A percentile compares a stretch with the other conserved stretches of the same genome.
phyloP scores from a whole-genome alignment of 2,113 vertebrate species.

The Accipiter cooperii region DNA sequence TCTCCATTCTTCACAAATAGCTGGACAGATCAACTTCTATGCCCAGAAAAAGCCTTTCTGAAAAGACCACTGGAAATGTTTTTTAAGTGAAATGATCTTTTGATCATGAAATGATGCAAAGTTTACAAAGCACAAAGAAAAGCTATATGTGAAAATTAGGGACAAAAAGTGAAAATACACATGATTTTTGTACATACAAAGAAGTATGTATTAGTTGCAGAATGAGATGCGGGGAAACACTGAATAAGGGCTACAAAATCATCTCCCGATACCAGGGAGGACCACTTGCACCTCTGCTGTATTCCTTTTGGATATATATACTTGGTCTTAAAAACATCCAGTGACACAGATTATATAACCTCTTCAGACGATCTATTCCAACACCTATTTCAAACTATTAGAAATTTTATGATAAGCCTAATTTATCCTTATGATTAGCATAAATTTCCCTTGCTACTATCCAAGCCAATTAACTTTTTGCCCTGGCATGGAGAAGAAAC shows the following conservation, averaged over 20 bases:
- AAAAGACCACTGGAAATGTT: neutral
- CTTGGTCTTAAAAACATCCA: neutral
- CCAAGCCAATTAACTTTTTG: neutral
- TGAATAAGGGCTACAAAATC: neutral
- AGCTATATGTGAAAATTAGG: neutral
- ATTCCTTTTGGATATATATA: neutral
- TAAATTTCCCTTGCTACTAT: neutral
- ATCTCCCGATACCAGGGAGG: neutral
- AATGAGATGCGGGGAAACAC: neutral
- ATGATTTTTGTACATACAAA: rapidly evolving
- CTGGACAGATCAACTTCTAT: neutral
- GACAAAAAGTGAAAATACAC: neutral
- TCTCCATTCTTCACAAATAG: neutral
- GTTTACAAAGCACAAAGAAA: neutral
- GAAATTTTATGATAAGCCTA: neutral
- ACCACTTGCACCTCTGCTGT: neutral
- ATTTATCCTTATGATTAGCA: neutral
- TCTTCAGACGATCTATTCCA: neutral
- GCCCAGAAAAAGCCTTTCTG: neutral
- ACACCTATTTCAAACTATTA: neutral
- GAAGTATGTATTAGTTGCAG: neutral
- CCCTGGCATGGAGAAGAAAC: neutral
- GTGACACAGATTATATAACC: neutral
- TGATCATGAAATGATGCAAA: neutral
- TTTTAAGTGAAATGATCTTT: neutral